These are phyloP conservation scores for Oscheius sp. DNA, from an alignment of 2,888 invertebrate species.

Conservation along the genomic window DNA sequence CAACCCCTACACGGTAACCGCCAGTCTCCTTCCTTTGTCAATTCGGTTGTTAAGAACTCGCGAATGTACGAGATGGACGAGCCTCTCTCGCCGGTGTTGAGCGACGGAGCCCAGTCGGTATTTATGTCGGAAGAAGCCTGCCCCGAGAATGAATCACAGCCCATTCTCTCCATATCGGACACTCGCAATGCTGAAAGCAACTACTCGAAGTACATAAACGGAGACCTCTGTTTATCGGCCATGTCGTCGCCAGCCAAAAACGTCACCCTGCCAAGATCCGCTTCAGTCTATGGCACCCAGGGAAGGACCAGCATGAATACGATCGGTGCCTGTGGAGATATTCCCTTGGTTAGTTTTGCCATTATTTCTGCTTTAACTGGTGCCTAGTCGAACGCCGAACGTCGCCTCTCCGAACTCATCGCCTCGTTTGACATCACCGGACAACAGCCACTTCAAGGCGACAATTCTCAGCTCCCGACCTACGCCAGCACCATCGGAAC, in stretches of 20 bases:
- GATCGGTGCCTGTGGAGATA: too few species aligned
- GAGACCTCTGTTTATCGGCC: too few species aligned
- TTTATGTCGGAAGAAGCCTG: neutral
- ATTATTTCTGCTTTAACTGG: too few species aligned
- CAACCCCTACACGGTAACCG: neutral
- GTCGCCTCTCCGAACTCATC: slow-evolving; percentile 12
- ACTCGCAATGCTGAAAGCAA: neutral
- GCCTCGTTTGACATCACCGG: neutral
- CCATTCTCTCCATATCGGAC: neutral
- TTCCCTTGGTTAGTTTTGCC: too few species aligned
- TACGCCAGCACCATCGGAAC: too few species aligned
- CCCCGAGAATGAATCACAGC: neutral
- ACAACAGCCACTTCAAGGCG: neutral
- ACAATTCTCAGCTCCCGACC: too few species aligned
- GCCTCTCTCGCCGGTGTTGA: neutral
- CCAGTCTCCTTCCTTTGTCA: neutral
- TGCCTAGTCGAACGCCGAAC: neutral
- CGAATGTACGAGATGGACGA: slow-evolving; percentile 1
- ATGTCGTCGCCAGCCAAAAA: too few species aligned
- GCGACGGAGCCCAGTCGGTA: neutral
- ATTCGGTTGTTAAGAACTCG: too few species aligned
- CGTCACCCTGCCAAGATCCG: too few species aligned
- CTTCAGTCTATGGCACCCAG: too few species aligned
- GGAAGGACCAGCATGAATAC: too few species aligned
- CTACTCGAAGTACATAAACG: too few species aligned